phyloP scores from a whole-genome alignment of 2,797 vertebrate genomes.

The Intellagama lesueurii region DNA sequence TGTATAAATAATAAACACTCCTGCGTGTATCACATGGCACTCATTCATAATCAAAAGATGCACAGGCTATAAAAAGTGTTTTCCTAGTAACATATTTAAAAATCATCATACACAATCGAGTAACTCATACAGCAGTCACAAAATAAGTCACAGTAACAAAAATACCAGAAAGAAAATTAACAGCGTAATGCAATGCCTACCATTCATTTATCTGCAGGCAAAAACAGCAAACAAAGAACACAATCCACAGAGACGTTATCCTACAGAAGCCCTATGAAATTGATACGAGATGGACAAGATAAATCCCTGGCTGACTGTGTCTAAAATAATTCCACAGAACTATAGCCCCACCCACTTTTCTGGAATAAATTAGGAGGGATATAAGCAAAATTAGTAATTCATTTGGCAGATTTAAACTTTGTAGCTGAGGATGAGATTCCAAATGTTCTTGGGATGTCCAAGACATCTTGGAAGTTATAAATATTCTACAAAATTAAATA shows the following conservation, averaged over 20 bases:
- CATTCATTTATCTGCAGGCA: constrained; percentile 23
- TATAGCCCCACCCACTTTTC: constrained; percentile 19
- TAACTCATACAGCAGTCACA: constrained; percentile 58
- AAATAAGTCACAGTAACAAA: constrained; percentile 56
- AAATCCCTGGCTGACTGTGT: not conserved
- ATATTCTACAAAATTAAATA: accelerated
- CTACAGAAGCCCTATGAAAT: not conserved
- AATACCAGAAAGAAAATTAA: constrained; percentile 58
- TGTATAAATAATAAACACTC: constrained; percentile 72
- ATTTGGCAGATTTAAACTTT: constrained; percentile 10
- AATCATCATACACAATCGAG: constrained; percentile 54
- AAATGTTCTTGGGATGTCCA: constrained; percentile 1
- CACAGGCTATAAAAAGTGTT: constrained; percentile 51
- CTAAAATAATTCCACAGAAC: constrained; percentile 31
- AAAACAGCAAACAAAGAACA: constrained; percentile 24
- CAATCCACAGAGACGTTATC: not conserved
- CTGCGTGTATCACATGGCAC: constrained; percentile 54
- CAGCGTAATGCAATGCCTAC: constrained; percentile 23
- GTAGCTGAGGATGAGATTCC: not conserved
- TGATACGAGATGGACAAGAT: not conserved
- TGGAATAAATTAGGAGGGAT: constrained; percentile 8
- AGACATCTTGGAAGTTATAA: accelerated
- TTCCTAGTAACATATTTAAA: constrained; percentile 50
- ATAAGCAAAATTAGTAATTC: constrained; percentile 48
- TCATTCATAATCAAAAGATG: constrained; percentile 73